phyloP scores from a whole-genome alignment of 1,140 invertebrate species.

The Drosophila seguyi region DNA sequence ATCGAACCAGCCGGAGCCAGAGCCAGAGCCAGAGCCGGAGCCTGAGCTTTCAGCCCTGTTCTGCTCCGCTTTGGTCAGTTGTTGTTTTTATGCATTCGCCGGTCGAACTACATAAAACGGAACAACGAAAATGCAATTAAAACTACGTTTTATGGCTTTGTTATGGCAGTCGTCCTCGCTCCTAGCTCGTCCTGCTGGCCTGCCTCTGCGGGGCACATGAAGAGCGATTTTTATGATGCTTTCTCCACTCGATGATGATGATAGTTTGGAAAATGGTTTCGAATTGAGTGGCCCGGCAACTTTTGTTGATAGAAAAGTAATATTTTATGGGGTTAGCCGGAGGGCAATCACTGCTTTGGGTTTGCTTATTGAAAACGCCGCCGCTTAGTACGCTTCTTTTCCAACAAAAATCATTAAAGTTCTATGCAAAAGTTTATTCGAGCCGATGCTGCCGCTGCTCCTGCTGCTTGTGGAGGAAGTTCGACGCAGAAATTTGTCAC shows the following conservation, averaged over 20 bases:
- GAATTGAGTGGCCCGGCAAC: slow-evolving; percentile 68
- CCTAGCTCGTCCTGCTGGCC: background rate
- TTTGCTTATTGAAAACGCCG: slow-evolving; percentile 75
- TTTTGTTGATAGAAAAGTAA: slow-evolving; percentile 80
- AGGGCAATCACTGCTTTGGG: slow-evolving; percentile 18
- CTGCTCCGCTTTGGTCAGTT: slow-evolving; percentile 61
- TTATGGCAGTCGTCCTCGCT: slow-evolving; percentile 67
- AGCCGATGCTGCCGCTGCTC: slow-evolving; percentile 15
- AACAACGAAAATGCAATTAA: slow-evolving; percentile 85
- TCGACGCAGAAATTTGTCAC: slow-evolving; percentile 70
- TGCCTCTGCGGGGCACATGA: slow-evolving; percentile 47
- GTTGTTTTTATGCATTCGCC: slow-evolving; percentile 75
- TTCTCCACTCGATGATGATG: slow-evolving; percentile 56
- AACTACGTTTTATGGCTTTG: slow-evolving; percentile 85
- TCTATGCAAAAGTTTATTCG: slow-evolving; percentile 65
- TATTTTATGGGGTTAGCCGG: slow-evolving; percentile 60
- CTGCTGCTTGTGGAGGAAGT: slow-evolving; percentile 22
- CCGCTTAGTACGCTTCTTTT: slow-evolving; percentile 43
- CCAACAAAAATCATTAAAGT: slow-evolving; percentile 79
- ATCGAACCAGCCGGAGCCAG: slow-evolving; percentile 55
- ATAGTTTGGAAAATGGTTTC: slow-evolving; percentile 70
- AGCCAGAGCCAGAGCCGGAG: background rate
- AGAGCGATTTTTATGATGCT: slow-evolving; percentile 80
- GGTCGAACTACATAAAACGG: slow-evolving; percentile 81
- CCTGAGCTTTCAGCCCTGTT: slow-evolving; percentile 10